A percentile compares a stretch with the other conserved stretches of the same genome.
These are phyloP conservation scores for Oryzias melastigma DNA, from an alignment of 2,113 vertebrate species.

Conservation along the genomic window DNA sequence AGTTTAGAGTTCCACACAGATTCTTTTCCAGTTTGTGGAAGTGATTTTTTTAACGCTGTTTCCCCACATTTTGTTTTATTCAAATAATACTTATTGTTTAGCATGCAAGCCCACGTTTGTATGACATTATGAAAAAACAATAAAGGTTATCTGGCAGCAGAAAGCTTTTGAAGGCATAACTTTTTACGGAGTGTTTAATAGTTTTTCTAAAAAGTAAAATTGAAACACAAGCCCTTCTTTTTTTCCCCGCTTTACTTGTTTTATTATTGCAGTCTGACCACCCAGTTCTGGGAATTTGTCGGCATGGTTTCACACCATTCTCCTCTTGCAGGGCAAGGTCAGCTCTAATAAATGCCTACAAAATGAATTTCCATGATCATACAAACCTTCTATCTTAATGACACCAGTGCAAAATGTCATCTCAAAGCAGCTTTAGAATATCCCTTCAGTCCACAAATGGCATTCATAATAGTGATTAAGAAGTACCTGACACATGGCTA, in stretches of 20 bases:
- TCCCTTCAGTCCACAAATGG: slow-evolving; percentile 62
- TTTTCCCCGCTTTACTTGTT: background rate
- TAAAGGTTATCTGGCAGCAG: background rate
- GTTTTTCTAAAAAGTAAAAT: background rate
- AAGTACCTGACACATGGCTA: slow-evolving; percentile 71
- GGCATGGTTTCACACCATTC: slow-evolving; percentile 47
- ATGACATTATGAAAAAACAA: background rate
- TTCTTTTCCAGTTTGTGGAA: too few species aligned
- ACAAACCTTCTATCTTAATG: slow-evolving; percentile 58
- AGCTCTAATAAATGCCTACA: slow-evolving; percentile 61
- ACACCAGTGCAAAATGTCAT: slow-evolving; percentile 50
- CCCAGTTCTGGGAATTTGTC: slow-evolving; percentile 19
- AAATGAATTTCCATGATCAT: slow-evolving; percentile 65
- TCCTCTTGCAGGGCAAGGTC: slow-evolving; percentile 60
- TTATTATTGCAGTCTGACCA: background rate
- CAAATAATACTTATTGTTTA: too few species aligned
- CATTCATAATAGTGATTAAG: slow-evolving; percentile 65
- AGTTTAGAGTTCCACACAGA: too few species aligned
- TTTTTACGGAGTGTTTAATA: background rate
- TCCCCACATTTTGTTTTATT: too few species aligned
- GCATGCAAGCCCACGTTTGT: too few species aligned
- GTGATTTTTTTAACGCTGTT: too few species aligned
- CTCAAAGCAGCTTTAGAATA: slow-evolving; percentile 56
- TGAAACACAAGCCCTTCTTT: background rate
- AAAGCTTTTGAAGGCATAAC: background rate